phyloP scores from a whole-genome alignment of 2,113 vertebrate genomes.

The Tetrax tetrax region DNA sequence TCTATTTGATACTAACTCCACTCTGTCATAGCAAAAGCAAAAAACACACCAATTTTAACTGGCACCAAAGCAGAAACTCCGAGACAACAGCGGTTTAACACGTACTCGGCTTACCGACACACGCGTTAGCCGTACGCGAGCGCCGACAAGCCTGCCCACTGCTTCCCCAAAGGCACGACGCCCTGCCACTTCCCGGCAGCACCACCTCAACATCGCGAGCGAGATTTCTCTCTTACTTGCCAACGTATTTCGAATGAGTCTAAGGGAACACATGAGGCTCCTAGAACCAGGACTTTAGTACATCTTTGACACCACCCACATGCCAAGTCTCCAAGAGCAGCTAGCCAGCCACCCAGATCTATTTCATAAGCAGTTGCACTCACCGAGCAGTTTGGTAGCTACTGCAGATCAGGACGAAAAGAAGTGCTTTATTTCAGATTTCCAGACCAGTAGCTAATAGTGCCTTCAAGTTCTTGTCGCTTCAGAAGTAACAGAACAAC shows the following conservation, averaged over 20 bases:
- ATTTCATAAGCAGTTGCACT: background rate
- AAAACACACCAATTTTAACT: background rate
- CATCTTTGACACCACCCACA: too few species aligned
- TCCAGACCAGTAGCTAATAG: background rate
- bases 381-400: background rate
- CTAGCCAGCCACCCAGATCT: background rate
- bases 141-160: background rate
- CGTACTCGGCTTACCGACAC: background rate
- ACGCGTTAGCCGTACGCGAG: accelerated
- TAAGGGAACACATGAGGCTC: background rate
- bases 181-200: background rate
- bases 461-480: background rate
- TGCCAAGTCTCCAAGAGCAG: background rate
- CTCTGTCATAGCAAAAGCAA: background rate
- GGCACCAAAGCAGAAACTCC: background rate
- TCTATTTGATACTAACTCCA: background rate
- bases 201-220: background rate
- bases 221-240: background rate
- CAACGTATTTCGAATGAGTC: background rate
- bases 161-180: background rate
- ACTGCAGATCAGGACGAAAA: background rate
- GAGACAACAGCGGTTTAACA: accelerated
- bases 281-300: background rate
- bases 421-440: background rate
- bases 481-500: background rate